Base-by-base conservation (phyloP, 2,888 invertebrate species). In the Thymelicus acteon region DNA sequence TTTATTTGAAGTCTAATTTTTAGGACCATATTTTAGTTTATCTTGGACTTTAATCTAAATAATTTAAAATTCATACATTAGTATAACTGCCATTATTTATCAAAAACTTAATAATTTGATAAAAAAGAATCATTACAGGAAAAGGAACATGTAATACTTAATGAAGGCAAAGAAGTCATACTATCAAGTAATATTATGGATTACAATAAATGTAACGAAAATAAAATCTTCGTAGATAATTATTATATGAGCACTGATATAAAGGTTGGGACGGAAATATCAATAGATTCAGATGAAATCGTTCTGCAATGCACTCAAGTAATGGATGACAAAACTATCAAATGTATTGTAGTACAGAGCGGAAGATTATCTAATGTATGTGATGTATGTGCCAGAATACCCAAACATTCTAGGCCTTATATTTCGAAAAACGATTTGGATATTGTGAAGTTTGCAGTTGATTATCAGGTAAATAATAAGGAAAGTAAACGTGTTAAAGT, bases 201-300 rank as follows among this genome's bases (percentile, higher is more conserved):
- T 49, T 81, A 76, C 73, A 80, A 84, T 54, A 81, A 80, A 76
- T 87, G 88, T 63, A 80, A 79, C 64, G 65, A 76, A 15, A 71
- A 76, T n/a, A 76, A 72, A 64, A 82, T 89, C 71, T 89, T 80
- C 60, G 81, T 88, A 7, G 85, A 88, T 66, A 85, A 88, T 73
- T 76, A 79, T 0, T 81, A 80, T 65, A 81, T 83, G 0, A 72
- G 82, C 0, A 72, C 77, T 6, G 77, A 74, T 10, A 75, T 86
- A 1, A 77, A 75, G 67, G 75, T 78, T 8, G 83, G 83, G 2
- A 80, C 80, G 0, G 85, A 87, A 75, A 79, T 89, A 40, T 77
- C 80, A 3, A 76, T 89, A 37, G 73, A 76, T 12, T 80, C 78
- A 66, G 85, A 85, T 60, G 76, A 79, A 72, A 80, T 87, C 13